Percentiles rank a stretch among this genome's conserved stretches.
Evolutionary conservation across 2,888 invertebrate species (phyloP).

Genomic region (Hypolimnas misippus): DNA sequence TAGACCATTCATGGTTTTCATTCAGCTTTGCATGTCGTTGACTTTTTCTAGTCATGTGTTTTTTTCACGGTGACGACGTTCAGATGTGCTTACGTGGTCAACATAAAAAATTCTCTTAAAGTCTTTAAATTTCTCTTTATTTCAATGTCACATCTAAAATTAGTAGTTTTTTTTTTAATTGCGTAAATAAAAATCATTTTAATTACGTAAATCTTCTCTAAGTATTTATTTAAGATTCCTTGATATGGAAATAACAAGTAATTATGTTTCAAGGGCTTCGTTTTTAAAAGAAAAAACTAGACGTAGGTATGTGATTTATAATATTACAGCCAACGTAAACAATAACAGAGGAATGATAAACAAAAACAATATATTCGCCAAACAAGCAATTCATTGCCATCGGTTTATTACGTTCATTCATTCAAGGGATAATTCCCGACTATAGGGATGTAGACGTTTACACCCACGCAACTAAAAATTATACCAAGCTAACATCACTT

Average conservation of each 20-base stretch:
- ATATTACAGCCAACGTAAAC: background rate
- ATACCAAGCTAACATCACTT: background rate
- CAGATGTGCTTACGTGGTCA: background rate
- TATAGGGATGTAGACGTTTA: conserved; percentile 11
- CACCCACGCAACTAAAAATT: conserved; percentile 19
- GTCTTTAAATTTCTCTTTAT: no score
- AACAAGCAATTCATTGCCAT: conserved; percentile 3
- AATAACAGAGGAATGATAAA: background rate
- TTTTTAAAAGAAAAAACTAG: background rate
- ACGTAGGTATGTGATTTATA: background rate
- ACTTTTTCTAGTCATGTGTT: background rate
- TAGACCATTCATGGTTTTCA: conserved; percentile 1
- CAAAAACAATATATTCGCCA: conserved; percentile 8
- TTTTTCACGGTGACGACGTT: no score
- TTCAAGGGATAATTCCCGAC: background rate
- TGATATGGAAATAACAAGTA: no score
- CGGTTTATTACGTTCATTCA: conserved; percentile 15
- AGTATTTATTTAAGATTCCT: no score
- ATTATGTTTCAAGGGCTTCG: background rate
- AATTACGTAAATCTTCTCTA: no score
- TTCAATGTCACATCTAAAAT: no score
- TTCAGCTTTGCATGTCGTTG: background rate
- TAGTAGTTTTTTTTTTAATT: no score
- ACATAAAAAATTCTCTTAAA: no score
- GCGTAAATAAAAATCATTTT: no score